Base-by-base conservation (phyloP, 2,888 invertebrate species). In the Apantesis nais region DNA sequence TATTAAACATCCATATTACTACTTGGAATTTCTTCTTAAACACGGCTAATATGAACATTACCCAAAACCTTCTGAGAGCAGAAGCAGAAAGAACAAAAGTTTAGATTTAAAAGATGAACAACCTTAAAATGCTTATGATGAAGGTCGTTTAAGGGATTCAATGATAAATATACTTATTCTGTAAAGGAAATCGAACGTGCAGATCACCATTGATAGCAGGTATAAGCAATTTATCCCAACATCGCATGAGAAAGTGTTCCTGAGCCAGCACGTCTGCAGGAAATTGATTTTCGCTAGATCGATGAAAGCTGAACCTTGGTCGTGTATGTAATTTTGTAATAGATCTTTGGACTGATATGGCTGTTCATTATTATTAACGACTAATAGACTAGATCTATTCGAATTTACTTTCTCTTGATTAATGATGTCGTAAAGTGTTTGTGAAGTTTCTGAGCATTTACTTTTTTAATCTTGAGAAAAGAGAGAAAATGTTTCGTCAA, bases 281-380 rank as follows among this genome's bases (percentile, higher is more conserved):
- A 86, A 85, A 87, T 85, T 83, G 84, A 85, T 86, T 87, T 81
- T 81, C 81, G 78, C 81, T 82, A 71, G 81, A 80, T 79, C 75
- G 82, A 85, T 82, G 87, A 87, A 88, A 87, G 87, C 83, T 68
- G 68, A 68, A 65, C 64, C 67, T 66, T 44, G 41, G 65, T 58
- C 63, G 63, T 66, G 73, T 67, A 77, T 73, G 14, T 37, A 60
- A 62, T 68, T 55, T 66, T 66, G 58, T 22, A 4, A 58, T 58
- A 29, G 58, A 55, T 55, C 9, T 55, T 66, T 48, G 34, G 2
- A 37, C 11, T 37, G 31, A 62, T 62, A 62, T 37, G 34, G 62
- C n/a, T 62, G 39, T 39, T 62, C 37, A 62, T 62, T 39, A 62
- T 39, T 62, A 62, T 39, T 62, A 62, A 39, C 39, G 22, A 39